A percentile compares a stretch with the other conserved stretches of the same genome.
These are phyloP conservation scores for Scatophagus argus DNA, from an alignment of 2,113 vertebrate genomes.

Conservation along the genomic window DNA sequence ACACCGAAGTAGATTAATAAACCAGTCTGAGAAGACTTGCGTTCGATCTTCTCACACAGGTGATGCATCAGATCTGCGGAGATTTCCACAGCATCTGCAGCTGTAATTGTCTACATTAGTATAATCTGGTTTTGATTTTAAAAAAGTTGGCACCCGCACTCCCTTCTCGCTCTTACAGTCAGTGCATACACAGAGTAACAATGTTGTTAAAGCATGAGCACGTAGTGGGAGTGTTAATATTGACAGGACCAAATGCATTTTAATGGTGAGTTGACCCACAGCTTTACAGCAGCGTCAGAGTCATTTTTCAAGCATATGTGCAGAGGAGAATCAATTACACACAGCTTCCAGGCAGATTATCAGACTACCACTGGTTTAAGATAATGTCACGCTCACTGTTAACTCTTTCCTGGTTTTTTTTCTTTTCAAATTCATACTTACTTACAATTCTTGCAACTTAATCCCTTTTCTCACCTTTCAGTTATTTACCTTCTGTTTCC, in stretches of 20 bases:
- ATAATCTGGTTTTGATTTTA: slow-evolving; percentile 32
- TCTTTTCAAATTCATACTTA: background rate
- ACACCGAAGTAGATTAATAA: slow-evolving; percentile 8
- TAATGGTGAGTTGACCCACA: slow-evolving; percentile 50
- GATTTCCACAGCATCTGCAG: slow-evolving; percentile 3
- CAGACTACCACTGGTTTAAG: slow-evolving; percentile 34
- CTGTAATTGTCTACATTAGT: slow-evolving; percentile 18
- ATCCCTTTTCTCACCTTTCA: background rate
- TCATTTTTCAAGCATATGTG: slow-evolving; percentile 48
- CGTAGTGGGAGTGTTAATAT: slow-evolving; percentile 44
- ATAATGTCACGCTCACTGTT: slow-evolving; percentile 29
- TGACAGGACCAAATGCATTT: slow-evolving; percentile 45
- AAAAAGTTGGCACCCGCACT: slow-evolving; percentile 6
- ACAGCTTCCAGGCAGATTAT: slow-evolving; percentile 55
- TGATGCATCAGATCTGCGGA: background rate
- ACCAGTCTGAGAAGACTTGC: background rate
- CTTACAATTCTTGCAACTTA: background rate
- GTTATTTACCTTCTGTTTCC: background rate
- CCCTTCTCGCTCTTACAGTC: background rate
- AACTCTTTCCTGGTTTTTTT: slow-evolving; percentile 1
- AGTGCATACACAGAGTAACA: slow-evolving; percentile 14
- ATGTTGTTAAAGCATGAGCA: background rate
- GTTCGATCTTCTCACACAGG: slow-evolving; percentile 9
- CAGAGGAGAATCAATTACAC: slow-evolving; percentile 57
- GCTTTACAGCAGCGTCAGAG: slow-evolving; percentile 48